These are phyloP conservation scores for Argentina silus DNA, from an alignment of 2,797 vertebrate genomes.

Conservation along the genomic window DNA sequence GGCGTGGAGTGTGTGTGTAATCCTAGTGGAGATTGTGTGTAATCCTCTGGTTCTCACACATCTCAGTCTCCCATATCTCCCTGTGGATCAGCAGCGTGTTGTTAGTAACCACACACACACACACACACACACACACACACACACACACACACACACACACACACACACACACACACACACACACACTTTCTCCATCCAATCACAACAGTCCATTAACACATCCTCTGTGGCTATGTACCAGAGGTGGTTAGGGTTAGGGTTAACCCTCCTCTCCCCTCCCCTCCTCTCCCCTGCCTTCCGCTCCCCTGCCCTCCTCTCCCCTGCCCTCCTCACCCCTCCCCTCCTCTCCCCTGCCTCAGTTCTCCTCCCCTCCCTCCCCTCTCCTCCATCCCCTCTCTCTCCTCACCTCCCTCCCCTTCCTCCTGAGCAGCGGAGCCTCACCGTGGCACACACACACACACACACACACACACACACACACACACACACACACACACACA, in stretches of 20 bases:
- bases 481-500: too few relatives aligned
- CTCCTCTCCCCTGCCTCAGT: too few relatives aligned
- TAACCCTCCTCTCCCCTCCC: too few relatives aligned
- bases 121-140: too few relatives aligned
- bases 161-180: too few relatives aligned
- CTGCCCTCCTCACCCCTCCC: not conserved
- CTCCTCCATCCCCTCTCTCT: not conserved
- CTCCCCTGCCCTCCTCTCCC: slow-evolving; percentile 7
- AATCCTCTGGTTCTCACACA: not conserved
- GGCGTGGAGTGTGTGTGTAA: not conserved
- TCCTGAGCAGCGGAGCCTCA: not conserved
- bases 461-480: too few relatives aligned
- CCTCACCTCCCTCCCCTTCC: not conserved
- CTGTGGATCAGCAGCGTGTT: not conserved
- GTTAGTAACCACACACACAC: not conserved
- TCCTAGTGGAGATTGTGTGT: not conserved
- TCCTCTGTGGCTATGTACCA: slow-evolving; percentile 26
- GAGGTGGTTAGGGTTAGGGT: too few relatives aligned
- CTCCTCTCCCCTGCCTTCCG: not conserved
- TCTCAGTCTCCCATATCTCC: not conserved
- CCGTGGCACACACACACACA: not conserved
- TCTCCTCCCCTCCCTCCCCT: too few relatives aligned
- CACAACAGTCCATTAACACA: slow-evolving; percentile 38
- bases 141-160: too few relatives aligned
- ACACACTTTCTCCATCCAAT: too few relatives aligned